A percentile compares a stretch with the other conserved stretches of the same genome.
These are phyloP conservation scores for Graphium colonna DNA, from an alignment of 2,888 invertebrate genomes.

Conservation along the genomic window DNA sequence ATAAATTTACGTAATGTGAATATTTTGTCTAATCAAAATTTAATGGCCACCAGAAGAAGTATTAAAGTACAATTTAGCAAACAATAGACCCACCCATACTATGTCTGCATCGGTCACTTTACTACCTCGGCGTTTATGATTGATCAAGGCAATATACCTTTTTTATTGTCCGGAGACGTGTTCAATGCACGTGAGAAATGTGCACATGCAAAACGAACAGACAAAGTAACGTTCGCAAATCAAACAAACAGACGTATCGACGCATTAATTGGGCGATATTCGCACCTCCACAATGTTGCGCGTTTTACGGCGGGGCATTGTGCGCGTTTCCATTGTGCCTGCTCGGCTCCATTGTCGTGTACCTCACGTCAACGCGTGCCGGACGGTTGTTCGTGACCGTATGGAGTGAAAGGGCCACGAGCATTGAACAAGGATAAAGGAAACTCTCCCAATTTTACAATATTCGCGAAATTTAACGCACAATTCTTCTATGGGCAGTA, in stretches of 20 bases:
- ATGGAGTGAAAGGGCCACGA: conserved; percentile 33
- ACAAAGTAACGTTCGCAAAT: conserved; percentile 16
- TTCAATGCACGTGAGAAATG: neutral
- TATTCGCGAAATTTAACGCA: conserved; percentile 16
- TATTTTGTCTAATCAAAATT: too few relatives aligned
- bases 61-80: too few relatives aligned
- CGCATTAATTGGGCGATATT: conserved; percentile 26
- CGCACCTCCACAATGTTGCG: conserved; percentile 29
- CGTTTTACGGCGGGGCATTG: conserved; percentile 11
- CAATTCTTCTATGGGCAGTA: too few relatives aligned
- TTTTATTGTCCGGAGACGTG: neutral
- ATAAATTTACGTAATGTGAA: too few relatives aligned
- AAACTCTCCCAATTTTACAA: conserved; percentile 13
- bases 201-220: conserved; percentile 9
- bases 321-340: conserved; percentile 23
- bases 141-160: neutral
- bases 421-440: conserved; percentile 28
- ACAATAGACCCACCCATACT: neutral
- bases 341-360: conserved; percentile 17
- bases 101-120: neutral
- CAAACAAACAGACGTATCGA: conserved; percentile 16
- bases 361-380: conserved; percentile 37
- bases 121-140: neutral
- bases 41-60: too few relatives aligned
- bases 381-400: conserved; percentile 42